These are phyloP conservation scores for Hypotaenidia philippensis DNA, from an alignment of 2,797 vertebrate genomes.

Conservation along the genomic window DNA sequence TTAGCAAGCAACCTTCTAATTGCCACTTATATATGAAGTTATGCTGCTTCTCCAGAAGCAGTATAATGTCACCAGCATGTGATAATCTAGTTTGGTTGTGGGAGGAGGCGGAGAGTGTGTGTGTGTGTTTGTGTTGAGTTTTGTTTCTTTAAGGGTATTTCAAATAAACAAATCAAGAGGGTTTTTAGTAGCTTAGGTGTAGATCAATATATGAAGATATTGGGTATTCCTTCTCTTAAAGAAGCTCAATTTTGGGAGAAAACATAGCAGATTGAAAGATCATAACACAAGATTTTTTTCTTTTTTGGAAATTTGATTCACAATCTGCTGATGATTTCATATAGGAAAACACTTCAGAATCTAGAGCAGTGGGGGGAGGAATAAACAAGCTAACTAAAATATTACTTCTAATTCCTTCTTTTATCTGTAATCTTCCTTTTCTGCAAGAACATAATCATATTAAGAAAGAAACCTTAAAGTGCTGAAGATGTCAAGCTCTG, in stretches of 20 bases:
- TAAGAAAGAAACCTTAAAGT: background rate
- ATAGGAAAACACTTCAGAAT: background rate
- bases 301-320: background rate
- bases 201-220: background rate
- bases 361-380: background rate
- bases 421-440: background rate
- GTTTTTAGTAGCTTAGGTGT: background rate
- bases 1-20: background rate
- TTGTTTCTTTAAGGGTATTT: background rate
- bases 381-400: background rate
- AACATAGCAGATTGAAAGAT: background rate
- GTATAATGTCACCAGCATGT: background rate
- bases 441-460: background rate
- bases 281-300: background rate
- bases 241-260: accelerated
- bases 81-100: background rate
- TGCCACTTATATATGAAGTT: background rate
- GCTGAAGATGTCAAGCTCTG: background rate
- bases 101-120: no score
- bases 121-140: background rate
- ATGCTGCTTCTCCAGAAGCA: background rate
- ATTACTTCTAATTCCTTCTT: background rate
- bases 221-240: background rate
- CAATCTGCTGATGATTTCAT: background rate
- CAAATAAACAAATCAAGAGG: background rate